Base-by-base conservation (phyloP, 2,888 invertebrate genomes). In the Cinara cedri region DNA sequence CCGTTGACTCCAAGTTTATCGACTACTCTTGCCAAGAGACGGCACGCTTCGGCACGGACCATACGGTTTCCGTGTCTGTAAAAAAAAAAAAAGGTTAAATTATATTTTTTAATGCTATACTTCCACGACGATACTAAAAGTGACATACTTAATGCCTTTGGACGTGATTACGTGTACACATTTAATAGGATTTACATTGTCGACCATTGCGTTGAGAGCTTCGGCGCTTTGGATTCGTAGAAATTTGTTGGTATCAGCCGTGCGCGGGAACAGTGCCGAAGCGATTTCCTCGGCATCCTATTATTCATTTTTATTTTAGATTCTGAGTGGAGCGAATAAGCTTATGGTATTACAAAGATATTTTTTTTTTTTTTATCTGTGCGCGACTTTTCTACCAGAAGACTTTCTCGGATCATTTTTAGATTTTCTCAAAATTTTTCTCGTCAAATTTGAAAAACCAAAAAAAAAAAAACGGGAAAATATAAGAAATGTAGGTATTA, bases 171-270 rank as follows among this genome's bases (percentile, higher is more conserved):
- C 90, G 42, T 88, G 87, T 2, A 91, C 89, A 0, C 91, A 90
- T 83, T 92, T 90, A 9, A 89, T 87, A 9, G 92, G 90, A 44
- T 91, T 90, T 21, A 94, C 88, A 81, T 92, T 89, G 81, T 93
- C 91, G 81, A 95, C 91, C 90, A 98, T 92, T 16, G 90, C 89
- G 83, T 92, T 93, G 60, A 98, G 86, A 1, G 97, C 94, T 13
- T 89, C 88, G 81, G 92, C 91, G 3, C 96, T 94, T 86, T 98
- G 98, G 51, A 93, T 93, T 26, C 97, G 89, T 72, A 98, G 89
- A 85, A 98, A 97, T 83, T 92, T 91, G 87, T 97, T 97, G 10
- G 96, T 97, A 85, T 98, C 98, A 0, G 96, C 96, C 71, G 95
- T 93, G 81, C 97, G 91, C 83, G 93, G 93, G 46, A 98, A 88